Evolutionary conservation across 2,888 invertebrate species (phyloP), one percentile per base, ranked within the genome.

Genomic region (Acronicta psi): DNA sequence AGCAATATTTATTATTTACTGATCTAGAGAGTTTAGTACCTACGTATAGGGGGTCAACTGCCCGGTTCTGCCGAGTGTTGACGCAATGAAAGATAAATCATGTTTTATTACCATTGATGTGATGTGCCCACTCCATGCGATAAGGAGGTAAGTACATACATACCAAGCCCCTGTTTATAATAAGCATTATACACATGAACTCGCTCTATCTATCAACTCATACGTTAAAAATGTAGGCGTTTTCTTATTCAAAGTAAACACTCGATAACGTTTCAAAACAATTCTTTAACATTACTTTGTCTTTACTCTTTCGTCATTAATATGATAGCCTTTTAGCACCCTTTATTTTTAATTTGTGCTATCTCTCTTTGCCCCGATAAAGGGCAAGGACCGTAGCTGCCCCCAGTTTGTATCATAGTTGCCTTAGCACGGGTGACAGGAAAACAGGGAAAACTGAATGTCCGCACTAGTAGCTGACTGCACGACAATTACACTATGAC

Each of bases 141-240:
- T 46, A 62, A 38, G 11, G n/a, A 34, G 34, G 5, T 34, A n/a
- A n/a, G 31, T 31, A 31, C 10, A 2, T 25, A 25, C 25, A 13
- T 14, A 63, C 45, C 69, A 25, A 63, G 56, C 70, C 65, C 41
- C 11, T 29, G 29, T 29, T 11, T 69, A 13, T 8, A n/a, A n/a
- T 23, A 13, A 13, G 46, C 34, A 34, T 34, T 38, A 18, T n/a
- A n/a, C n/a, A n/a, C n/a, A n/a, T 66, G 36, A 61, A 25, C 44
- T 52, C 25, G 9, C 14, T 6, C 2, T 52, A 68, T 68, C 50
- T 36, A 2, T 16, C 23, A n/a, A 50, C 11, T 37, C 31, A 47
- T 46, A 69, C 29, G 58, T 57, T 47, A 51, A 57, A 66, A 67
- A 64, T 37, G 49, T 8, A 49, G 71, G 71, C 43, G 71, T 64